These are phyloP conservation scores for Gadopsis marmoratus DNA, from an alignment of 2,797 vertebrate genomes.

Conservation along the genomic window DNA sequence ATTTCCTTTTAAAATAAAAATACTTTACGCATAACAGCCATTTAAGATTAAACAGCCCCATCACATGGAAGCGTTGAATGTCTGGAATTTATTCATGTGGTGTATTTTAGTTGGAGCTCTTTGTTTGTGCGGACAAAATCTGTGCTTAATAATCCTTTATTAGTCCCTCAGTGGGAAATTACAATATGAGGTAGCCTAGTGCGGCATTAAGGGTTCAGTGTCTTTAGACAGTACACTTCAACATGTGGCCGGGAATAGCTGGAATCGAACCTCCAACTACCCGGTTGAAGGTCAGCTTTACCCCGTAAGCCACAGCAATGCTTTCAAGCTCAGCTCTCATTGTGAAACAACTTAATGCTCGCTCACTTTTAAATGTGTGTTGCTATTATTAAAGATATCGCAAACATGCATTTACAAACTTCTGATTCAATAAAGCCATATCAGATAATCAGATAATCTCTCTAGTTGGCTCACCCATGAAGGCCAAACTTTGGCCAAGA, in stretches of 20 bases:
- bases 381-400: background rate
- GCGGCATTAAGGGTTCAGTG: too few species aligned
- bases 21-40: conserved; percentile 44
- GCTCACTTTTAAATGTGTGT: background rate
- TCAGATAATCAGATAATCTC: background rate
- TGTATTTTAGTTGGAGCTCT: conserved; percentile 1
- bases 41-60: conserved; percentile 45
- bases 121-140: conserved; percentile 1
- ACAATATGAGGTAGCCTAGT: too few species aligned
- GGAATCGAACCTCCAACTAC: too few species aligned
- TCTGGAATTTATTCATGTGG: conserved; percentile 12
- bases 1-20: conserved; percentile 60
- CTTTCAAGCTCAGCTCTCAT: background rate
- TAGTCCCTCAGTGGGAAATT: too few species aligned
- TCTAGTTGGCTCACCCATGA: background rate
- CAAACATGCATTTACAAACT: background rate
- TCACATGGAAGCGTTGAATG: background rate
- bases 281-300: too few species aligned
- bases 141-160: too few species aligned
- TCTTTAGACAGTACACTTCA: too few species aligned
- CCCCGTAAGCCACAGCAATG: too few species aligned
- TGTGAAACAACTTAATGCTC: background rate
- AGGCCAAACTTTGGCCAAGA: background rate
- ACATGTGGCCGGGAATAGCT: too few species aligned
- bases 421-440: background rate